These are phyloP conservation scores for Tragelaphus buxtoni DNA, from an alignment of 2,113 vertebrate species.

Conservation along the genomic window DNA sequence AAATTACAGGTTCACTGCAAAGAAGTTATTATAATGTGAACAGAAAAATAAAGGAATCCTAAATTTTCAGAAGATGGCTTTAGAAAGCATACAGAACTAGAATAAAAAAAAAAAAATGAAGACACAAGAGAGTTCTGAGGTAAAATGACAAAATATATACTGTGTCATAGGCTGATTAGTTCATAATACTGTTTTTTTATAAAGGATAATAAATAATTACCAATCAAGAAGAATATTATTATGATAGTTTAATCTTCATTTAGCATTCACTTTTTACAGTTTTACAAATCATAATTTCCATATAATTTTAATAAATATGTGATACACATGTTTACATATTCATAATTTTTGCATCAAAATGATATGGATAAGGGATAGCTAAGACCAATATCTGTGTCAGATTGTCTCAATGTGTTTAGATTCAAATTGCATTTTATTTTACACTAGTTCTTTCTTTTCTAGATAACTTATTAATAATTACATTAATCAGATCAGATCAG, in stretches of 20 bases:
- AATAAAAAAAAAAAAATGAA: not conserved
- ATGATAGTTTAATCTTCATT: not conserved
- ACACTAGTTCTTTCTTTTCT: not conserved
- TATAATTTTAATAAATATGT: not conserved
- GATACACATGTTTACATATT: not conserved
- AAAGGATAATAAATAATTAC: not conserved
- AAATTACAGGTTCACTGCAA: not conserved
- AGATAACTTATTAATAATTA: not conserved
- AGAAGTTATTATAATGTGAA: too few relatives aligned
- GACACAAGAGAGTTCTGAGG: not conserved
- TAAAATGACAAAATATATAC: not conserved
- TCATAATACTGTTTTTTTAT: not conserved
- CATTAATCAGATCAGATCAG: not conserved
- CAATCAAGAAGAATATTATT: not conserved
- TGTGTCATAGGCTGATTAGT: not conserved
- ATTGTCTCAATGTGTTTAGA: not conserved
- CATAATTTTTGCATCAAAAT: not conserved
- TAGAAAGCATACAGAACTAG: not conserved
- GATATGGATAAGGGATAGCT: not conserved
- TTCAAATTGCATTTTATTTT: not conserved
- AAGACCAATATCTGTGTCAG: not conserved
- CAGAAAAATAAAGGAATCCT: too few relatives aligned
- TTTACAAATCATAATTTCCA: not conserved
- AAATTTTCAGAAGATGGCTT: too few relatives aligned
- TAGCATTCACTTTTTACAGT: not conserved